Evolutionary conservation across 2,888 invertebrate genomes (phyloP).

Genomic region (Xanthostigma xanthostigma): DNA sequence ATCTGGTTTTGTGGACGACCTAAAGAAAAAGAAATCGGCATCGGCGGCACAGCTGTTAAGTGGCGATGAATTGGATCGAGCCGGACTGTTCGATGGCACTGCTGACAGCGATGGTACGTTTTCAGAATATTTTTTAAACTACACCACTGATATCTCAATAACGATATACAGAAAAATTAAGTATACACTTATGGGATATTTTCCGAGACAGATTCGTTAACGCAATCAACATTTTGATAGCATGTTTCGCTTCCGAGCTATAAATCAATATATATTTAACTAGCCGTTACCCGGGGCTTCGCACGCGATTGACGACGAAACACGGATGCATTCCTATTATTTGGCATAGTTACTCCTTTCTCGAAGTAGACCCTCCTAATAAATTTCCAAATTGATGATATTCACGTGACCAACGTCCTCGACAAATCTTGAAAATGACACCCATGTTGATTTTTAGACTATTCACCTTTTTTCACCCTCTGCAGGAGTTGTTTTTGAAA

Average conservation of each 20-base stretch:
- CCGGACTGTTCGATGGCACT: conserved; percentile 22
- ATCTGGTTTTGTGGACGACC: conserved; percentile 65
- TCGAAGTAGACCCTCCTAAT: no score
- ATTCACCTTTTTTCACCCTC: no score
- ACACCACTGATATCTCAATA: not conserved
- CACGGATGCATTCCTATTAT: no score
- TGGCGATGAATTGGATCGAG: conserved; percentile 30
- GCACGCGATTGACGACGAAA: no score
- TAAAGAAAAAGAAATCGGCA: conserved; percentile 32
- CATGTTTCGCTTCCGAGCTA: no score
- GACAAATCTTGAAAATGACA: no score
- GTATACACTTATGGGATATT: not conserved
- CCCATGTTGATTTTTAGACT: no score
- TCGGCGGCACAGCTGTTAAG: conserved; percentile 13
- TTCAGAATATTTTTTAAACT: conserved; percentile 2
- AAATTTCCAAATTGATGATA: no score
- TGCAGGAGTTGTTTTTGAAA: no score
- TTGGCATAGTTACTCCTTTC: no score
- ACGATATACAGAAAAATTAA: conserved; percentile 16
- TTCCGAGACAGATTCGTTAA: conserved; percentile 26
- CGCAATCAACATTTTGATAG: not conserved
- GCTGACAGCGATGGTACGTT: conserved; percentile 22
- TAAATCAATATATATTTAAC: not conserved
- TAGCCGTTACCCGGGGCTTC: no score
- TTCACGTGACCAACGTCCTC: no score